Evolutionary conservation across 1,140 invertebrate species (phyloP).

Genomic region (Aplysia californica): DNA sequence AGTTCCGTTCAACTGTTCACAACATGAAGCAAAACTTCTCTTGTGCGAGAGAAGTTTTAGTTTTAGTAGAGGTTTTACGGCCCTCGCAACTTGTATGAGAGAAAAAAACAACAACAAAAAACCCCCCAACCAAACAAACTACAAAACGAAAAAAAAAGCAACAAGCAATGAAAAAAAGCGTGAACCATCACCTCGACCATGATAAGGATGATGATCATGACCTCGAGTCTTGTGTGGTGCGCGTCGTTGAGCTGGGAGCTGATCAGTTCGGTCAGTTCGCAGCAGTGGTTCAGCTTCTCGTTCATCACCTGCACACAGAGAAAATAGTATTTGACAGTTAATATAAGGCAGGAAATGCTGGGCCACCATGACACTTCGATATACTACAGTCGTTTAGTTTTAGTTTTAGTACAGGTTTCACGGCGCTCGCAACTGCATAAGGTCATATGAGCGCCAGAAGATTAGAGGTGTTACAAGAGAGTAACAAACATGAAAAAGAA

Average conservation of each 20-base stretch:
- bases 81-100: not conserved
- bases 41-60: not conserved
- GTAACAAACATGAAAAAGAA: too few species aligned
- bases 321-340: too few species aligned
- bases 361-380: not conserved
- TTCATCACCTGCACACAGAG: constrained; percentile 96
- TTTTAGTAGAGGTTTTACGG: not conserved
- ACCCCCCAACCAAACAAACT: not conserved
- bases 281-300: constrained; percentile 92
- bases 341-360: constrained; percentile 43
- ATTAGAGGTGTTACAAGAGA: too few species aligned
- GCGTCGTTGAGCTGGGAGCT: constrained; percentile 88
- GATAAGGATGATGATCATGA: constrained; percentile 97
- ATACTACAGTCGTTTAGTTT: not conserved
- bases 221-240: constrained; percentile 89
- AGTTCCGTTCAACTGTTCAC: not conserved
- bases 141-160: not conserved
- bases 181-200: constrained; percentile 95
- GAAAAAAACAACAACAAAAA: not conserved
- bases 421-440: too few species aligned
- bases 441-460: too few species aligned
- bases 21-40: not conserved
- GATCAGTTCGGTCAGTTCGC: constrained; percentile 88
- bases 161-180: constrained; percentile 44
- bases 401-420: too few species aligned